These are phyloP conservation scores for Sitophilus oryzae DNA, from an alignment of 1,140 invertebrate genomes.

Conservation along the genomic window DNA sequence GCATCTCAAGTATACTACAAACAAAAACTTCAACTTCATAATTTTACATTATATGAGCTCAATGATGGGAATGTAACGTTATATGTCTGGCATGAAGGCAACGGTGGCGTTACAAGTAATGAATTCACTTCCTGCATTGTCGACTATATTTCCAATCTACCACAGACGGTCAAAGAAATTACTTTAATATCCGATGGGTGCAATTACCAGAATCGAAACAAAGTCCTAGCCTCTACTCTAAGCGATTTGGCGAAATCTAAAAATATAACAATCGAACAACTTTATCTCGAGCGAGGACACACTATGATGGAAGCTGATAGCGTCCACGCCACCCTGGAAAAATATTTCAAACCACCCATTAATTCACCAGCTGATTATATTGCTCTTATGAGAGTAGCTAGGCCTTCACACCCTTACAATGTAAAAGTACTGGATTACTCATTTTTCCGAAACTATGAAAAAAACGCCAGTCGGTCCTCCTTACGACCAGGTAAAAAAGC, in stretches of 20 bases:
- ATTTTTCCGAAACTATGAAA: too few species aligned
- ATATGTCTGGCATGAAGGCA: constrained; percentile 38
- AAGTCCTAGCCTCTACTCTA: constrained; percentile 12
- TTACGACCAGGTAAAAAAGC: too few species aligned
- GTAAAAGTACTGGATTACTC: too few species aligned
- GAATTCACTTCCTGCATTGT: constrained; percentile 30
- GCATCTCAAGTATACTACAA: constrained; percentile 31
- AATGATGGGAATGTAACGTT: constrained; percentile 31
- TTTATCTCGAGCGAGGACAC: too few species aligned
- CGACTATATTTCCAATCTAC: constrained; percentile 15
- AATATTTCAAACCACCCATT: too few species aligned
- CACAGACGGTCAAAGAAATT: constrained; percentile 9
- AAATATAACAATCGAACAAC: background rate
- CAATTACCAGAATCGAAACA: constrained; percentile 28
- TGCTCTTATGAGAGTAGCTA: too few species aligned
- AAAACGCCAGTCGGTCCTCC: too few species aligned
- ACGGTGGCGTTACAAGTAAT: constrained; percentile 34
- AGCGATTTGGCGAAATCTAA: background rate
- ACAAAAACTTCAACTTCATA: constrained; percentile 33
- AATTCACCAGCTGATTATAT: too few species aligned
- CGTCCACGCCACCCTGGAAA: too few species aligned
- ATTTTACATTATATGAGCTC: constrained; percentile 31
- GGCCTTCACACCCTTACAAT: too few species aligned
- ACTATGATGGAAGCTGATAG: too few species aligned
- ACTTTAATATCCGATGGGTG: constrained; percentile 29